Evolutionary conservation across 2,888 invertebrate species (phyloP), one percentile per base, ranked within the genome.

Genomic region (Micoletzkya japonica): DNA sequence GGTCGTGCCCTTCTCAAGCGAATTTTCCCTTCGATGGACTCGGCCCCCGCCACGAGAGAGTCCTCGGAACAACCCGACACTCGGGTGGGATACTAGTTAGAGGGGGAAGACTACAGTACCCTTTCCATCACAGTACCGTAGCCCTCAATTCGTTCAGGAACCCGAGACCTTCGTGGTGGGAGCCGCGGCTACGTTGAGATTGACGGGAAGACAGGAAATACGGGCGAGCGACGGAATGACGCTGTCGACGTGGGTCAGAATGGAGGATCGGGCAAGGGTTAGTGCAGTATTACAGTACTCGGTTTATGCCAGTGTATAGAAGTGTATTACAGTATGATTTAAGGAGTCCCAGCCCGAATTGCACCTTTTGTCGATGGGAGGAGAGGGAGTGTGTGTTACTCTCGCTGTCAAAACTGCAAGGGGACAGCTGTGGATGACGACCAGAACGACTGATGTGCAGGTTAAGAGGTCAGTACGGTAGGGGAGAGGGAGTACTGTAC

Each of bases 341-440:
- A n/a, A 68, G 68, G 68, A 68, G 1, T 44, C 49, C 32, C 34
- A 44, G 32, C n/a, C 20, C 24, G 68, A 68, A 7, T 7, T 68
- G 39, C 68, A 68, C 24, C 14, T 68, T 20, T 36, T 68, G 2
- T 68, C 68, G 14, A 30, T 68, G 3, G 68, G 68, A 2, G 58
- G 68, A 30, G 68, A 68, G 39, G 7, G 20, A 2, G 24, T 68
- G 20, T 68, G 57, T 24, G 57, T 56, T 4, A 58, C 68, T 44
- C 68, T 68, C 24, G 30, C 57, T 1, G 36, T 68, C 32, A 57
- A 58, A 6, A 57, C 49, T n/a, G 44, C 32, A 50, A 68, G 58
- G 26, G 58, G 68, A 58, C 68, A 68, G 32, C 14, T 68, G 26
- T 68, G 68, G 68, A 4, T 68, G 68, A 68, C 68, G 20, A 58